phyloP scores from a whole-genome alignment of 2,797 vertebrate species.

The Moxostoma hubbsi region DNA sequence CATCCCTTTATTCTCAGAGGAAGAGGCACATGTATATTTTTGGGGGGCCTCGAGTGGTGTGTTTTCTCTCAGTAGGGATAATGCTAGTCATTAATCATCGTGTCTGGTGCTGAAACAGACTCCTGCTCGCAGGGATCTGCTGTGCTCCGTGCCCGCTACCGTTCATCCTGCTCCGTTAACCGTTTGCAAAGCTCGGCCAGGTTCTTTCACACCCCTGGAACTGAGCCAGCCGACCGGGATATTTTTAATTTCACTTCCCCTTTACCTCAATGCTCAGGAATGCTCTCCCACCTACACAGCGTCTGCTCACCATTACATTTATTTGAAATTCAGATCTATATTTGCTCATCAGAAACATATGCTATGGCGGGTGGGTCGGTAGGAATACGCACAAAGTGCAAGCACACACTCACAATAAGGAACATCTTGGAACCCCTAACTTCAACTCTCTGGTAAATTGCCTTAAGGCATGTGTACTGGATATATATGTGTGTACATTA shows the following conservation, averaged over 20 bases:
- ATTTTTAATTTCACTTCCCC: slow-evolving; percentile 84
- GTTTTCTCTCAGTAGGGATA: slow-evolving; percentile 68
- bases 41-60: slow-evolving; percentile 51
- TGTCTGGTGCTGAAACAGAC: slow-evolving; percentile 70
- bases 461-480: slow-evolving; percentile 31
- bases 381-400: slow-evolving; percentile 55
- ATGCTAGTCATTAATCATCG: slow-evolving; percentile 83
- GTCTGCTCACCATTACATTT: slow-evolving; percentile 95
- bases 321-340: slow-evolving; percentile 96
- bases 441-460: slow-evolving; percentile 29
- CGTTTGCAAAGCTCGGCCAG: slow-evolving; percentile 65
- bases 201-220: slow-evolving; percentile 77
- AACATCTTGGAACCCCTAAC: slow-evolving; percentile 44
- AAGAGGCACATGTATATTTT: slow-evolving; percentile 58
- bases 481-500: slow-evolving; percentile 30
- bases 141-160: slow-evolving; percentile 51
- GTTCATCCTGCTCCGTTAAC: slow-evolving; percentile 67
- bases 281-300: slow-evolving; percentile 80
- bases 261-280: slow-evolving; percentile 83
- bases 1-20: slow-evolving; percentile 45
- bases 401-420: slow-evolving; percentile 21
- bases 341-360: slow-evolving; percentile 96
- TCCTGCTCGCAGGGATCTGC: slow-evolving; percentile 53
- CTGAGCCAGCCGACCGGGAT: slow-evolving; percentile 74
- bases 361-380: slow-evolving; percentile 60